Evolutionary conservation across 2,888 invertebrate species (phyloP).

Genomic region (Mimumesa dahlbomi): DNA sequence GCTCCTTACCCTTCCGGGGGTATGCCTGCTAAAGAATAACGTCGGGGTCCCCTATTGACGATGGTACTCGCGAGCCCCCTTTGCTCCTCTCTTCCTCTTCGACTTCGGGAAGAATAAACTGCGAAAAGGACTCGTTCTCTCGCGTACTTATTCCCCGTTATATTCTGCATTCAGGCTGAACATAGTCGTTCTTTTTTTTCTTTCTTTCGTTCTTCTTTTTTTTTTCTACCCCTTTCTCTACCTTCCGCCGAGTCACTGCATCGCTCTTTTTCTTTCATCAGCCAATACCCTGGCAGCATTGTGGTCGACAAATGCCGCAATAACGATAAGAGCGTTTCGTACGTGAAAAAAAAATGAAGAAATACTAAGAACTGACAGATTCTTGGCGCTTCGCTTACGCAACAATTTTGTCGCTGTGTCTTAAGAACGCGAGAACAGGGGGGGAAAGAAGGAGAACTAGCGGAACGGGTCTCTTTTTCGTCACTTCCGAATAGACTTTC

Average conservation of each 20-base stretch:
- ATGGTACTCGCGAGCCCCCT: constrained; percentile 50
- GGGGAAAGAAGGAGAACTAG: no score
- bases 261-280: constrained; percentile 8
- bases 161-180: constrained; percentile 63
- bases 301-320: constrained; percentile 51
- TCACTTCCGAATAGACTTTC: no score
- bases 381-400: constrained; percentile 12
- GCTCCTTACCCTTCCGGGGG: constrained; percentile 47
- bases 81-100: constrained; percentile 27
- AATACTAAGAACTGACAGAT: background rate
- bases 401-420: background rate
- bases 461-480: no score
- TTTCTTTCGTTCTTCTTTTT: constrained; percentile 2
- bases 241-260: background rate
- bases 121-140: constrained; percentile 69
- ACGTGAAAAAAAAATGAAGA: constrained; percentile 20
- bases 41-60: constrained; percentile 69
- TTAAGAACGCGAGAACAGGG: no score
- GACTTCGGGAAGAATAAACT: constrained; percentile 70
- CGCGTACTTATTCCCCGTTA: constrained; percentile 59
- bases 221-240: background rate
- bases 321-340: constrained; percentile 56
- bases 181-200: constrained; percentile 40
- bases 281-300: constrained; percentile 36
- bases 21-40: constrained; percentile 65